Evolutionary conservation across 2,797 vertebrate species (phyloP).

Genomic region (Pipistrellus pipistrellus): DNA sequence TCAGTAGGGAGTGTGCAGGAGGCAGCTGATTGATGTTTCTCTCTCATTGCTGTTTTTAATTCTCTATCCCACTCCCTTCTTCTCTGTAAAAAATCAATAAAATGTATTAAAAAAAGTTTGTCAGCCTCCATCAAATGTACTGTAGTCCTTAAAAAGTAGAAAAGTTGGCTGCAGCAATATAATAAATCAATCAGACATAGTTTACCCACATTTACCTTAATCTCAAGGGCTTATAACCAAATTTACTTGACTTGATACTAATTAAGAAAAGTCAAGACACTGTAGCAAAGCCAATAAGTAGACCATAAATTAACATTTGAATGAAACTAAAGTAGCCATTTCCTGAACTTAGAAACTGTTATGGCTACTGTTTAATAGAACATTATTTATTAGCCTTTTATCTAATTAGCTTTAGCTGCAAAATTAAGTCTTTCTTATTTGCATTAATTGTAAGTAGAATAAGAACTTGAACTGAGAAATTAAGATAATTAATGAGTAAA

Average conservation of each 20-base stretch:
- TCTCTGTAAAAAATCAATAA: too few species aligned
- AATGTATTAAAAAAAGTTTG: background rate
- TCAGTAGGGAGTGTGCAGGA: too few species aligned
- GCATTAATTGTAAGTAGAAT: conserved; percentile 30
- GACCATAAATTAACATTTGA: background rate
- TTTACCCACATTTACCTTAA: background rate
- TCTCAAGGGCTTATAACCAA: background rate
- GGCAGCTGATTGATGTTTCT: too few species aligned
- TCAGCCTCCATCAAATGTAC: background rate
- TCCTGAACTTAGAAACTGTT: background rate
- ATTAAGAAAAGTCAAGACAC: background rate
- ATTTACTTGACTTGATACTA: background rate
- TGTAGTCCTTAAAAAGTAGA: background rate
- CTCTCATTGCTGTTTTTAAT: too few species aligned
- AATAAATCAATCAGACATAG: background rate
- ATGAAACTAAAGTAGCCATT: background rate
- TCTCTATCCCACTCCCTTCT: too few species aligned
- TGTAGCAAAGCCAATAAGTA: background rate
- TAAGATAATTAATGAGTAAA: conserved; percentile 37
- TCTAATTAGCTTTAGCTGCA: background rate
- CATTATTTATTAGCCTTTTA: background rate
- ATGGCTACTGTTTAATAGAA: background rate
- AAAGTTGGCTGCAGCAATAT: background rate
- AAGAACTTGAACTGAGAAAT: conserved; percentile 46
- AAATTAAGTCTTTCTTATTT: background rate